phyloP scores from a whole-genome alignment of 2,888 invertebrate genomes.

The Thecophora atra region DNA sequence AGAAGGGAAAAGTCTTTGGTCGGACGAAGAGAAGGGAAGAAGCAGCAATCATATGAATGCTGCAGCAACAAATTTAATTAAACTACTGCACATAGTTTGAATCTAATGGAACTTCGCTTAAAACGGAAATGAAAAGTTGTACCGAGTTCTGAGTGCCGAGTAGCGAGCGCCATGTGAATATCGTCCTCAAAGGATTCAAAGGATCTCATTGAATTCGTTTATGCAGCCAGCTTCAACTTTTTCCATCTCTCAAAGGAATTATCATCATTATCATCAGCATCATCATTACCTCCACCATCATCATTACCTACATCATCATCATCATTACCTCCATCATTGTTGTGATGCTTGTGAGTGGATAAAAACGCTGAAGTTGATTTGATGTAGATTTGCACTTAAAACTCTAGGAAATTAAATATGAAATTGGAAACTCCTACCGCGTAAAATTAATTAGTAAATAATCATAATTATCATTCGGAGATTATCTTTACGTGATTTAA shows the following conservation, averaged over 20 bases:
- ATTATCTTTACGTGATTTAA: too few species aligned
- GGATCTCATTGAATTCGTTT: not conserved
- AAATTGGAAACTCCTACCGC: not conserved
- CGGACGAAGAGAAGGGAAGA: not conserved
- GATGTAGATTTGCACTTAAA: not conserved
- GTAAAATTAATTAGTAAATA: too few species aligned
- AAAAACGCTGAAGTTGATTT: not conserved
- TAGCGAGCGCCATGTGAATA: not conserved
- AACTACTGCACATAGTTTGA: slow-evolving; percentile 25
- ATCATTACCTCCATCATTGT: not conserved
- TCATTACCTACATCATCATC: not conserved
- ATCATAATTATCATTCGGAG: too few species aligned
- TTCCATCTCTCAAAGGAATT: not conserved
- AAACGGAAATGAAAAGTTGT: slow-evolving; percentile 29
- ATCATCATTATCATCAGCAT: not conserved
- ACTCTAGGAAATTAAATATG: not conserved
- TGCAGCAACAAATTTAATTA: slow-evolving; percentile 33
- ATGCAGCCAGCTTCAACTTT: not conserved
- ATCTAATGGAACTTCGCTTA: slow-evolving; percentile 26
- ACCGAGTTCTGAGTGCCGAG: not conserved
- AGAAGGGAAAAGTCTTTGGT: not conserved
- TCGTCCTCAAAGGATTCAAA: not conserved
- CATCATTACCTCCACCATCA: not conserved
- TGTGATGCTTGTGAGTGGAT: too few species aligned
- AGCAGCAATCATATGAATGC: slow-evolving; percentile 14